Base-by-base conservation (phyloP, 2,797 vertebrate genomes). In the Lerista edwardsae region DNA sequence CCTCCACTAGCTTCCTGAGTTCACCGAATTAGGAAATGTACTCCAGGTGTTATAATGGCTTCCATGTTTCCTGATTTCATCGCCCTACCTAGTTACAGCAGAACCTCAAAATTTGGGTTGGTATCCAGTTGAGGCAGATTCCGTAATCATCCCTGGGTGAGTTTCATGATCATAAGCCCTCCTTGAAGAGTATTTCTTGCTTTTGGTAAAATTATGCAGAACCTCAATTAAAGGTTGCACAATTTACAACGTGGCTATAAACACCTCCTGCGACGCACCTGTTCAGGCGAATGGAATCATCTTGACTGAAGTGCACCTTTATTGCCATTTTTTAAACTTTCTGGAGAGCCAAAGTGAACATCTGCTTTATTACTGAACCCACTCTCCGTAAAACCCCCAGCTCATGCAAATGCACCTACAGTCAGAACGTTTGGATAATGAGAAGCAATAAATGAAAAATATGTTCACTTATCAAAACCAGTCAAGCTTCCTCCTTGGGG, bases 341-440 rank as follows among this genome's bases (percentile, higher is more conserved):
- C 31, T 68, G 39, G 89, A 91, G 75, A 89, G 75, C 89, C 87
- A 80, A 86, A 86, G 15, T 31, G 80, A 95, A 92, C 94, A 95
- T 91, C 93, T 95, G 93, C 47, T 94, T 93, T 90, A 93, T 92
- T 82, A 88, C 87, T 85, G 75, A 86, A 90, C 88, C 90, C 86
- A 81, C 90, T 89, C 68, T 73, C 85, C 85, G 88, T 85, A 91
- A 90, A 51, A 91, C 67, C 55, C 84, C 91, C 85, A 84, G 85
- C 27, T 84, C 79, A 71, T 86, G 76, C 75, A 86, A 83, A 87
- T 73, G 75, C 41, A 83, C 84, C 85, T 39, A 62, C 36, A 89
- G 88, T 78, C 83, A 89, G 83, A 90, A 72, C 39, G 29, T 73
- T 72, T 82, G 34, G 80, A 4, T 25, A 27, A 84, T 77, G 71